A percentile compares a stretch with the other conserved stretches of the same genome.
Conservation (phyloP, 2,888 invertebrate genomes). For the Yponomeuta evonymella region DNA sequence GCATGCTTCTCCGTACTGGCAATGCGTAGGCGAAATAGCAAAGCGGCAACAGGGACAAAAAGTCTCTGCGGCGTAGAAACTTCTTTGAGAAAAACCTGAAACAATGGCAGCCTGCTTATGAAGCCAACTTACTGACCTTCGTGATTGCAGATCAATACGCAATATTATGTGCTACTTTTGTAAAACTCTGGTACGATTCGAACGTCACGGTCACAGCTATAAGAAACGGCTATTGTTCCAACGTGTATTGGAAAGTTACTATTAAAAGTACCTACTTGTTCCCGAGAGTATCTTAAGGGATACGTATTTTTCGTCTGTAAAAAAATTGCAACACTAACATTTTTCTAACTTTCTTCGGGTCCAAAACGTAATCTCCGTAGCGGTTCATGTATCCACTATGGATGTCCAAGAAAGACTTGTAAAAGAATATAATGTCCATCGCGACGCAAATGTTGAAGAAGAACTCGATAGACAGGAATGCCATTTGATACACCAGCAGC, state of each 20-base stretch:
- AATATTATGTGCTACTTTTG: too few species aligned
- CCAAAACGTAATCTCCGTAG: conserved; percentile 66
- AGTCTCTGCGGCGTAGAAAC: conserved; percentile 54
- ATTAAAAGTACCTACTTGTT: too few species aligned
- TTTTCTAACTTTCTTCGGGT: conserved; percentile 57
- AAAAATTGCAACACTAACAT: conserved; percentile 43
- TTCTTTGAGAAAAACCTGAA: conserved; percentile 65
- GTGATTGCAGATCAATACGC: too few species aligned
- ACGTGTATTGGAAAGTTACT: too few species aligned
- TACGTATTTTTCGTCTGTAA: not conserved
- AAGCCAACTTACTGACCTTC: too few species aligned
- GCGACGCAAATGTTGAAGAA: conserved; percentile 49
- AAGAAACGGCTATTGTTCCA: too few species aligned
- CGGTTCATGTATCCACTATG: conserved; percentile 68
- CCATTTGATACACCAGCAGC: conserved; percentile 66
- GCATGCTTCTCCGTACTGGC: conserved; percentile 32
- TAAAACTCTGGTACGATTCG: too few species aligned
- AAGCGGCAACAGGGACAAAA: conserved; percentile 54
- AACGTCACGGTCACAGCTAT: too few species aligned
- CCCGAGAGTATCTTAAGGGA: not conserved
- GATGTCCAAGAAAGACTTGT: conserved; percentile 63
- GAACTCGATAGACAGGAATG: conserved; percentile 56
- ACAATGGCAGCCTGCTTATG: conserved; percentile 15
- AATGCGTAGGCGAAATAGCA: conserved; percentile 53
- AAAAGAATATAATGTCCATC: conserved; percentile 56